These are phyloP conservation scores for Leptarthrus brevirostris DNA, from an alignment of 2,888 invertebrate genomes.

Conservation along the genomic window DNA sequence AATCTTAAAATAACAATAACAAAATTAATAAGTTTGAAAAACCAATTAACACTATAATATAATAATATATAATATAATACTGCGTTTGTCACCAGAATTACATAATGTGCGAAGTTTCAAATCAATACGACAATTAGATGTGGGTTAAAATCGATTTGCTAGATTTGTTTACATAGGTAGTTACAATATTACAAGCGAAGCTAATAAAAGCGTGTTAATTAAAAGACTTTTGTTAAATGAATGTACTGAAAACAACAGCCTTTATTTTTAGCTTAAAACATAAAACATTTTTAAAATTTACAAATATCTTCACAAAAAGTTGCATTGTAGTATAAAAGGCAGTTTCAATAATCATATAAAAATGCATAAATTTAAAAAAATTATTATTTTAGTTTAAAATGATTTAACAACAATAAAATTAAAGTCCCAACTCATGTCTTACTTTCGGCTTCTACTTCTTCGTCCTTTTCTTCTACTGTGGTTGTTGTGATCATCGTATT, in stretches of 20 bases:
- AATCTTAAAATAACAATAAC: too few relatives aligned
- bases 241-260: not conserved
- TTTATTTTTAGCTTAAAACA: not conserved
- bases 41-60: too few relatives aligned
- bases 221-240: too few relatives aligned
- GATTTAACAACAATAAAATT: not conserved
- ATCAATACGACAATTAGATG: too few relatives aligned
- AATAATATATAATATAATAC: too few relatives aligned
- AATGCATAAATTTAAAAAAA: not conserved
- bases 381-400: not conserved
- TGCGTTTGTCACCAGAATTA: too few relatives aligned
- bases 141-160: too few relatives aligned
- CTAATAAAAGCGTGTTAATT: too few relatives aligned
- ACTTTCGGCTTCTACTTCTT: not conserved
- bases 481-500: constrained; percentile 55
- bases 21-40: too few relatives aligned
- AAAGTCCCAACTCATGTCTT: not conserved
- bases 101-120: too few relatives aligned
- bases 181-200: too few relatives aligned
- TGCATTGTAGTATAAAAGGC: not conserved
- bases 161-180: too few relatives aligned
- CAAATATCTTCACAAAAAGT: not conserved
- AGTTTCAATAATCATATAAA: not conserved
- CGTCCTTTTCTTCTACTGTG: not conserved
- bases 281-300: not conserved